Evolutionary conservation across 2,113 vertebrate species (phyloP).

Genomic region (human): GRCh38 chr6:143282501-143283000

Average conservation of each 20-base stretch:
- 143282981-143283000: background rate
- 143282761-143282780: constrained; percentile 37
- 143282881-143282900: constrained; percentile 16
- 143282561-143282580: constrained; percentile 58
- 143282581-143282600: constrained; percentile 65
- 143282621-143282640: constrained; percentile 67
- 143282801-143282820: constrained; percentile 38
- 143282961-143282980: background rate
- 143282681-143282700: constrained; percentile 56
- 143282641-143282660: constrained; percentile 64
- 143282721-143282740: constrained; percentile 51
- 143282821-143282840: background rate
- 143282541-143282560: constrained; percentile 62
- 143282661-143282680: constrained; percentile 70
- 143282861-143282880: background rate
- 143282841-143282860: constrained; percentile 3
- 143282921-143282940: background rate
- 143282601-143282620: constrained; percentile 70
- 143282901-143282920: background rate
- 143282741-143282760: constrained; percentile 53
- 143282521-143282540: constrained; percentile 21
- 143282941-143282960: background rate
- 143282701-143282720: constrained; percentile 45
- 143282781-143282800: constrained; percentile 36
- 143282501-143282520: background rate